phyloP scores from a whole-genome alignment of 2,888 invertebrate genomes.

The Cephalotes varians region DNA sequence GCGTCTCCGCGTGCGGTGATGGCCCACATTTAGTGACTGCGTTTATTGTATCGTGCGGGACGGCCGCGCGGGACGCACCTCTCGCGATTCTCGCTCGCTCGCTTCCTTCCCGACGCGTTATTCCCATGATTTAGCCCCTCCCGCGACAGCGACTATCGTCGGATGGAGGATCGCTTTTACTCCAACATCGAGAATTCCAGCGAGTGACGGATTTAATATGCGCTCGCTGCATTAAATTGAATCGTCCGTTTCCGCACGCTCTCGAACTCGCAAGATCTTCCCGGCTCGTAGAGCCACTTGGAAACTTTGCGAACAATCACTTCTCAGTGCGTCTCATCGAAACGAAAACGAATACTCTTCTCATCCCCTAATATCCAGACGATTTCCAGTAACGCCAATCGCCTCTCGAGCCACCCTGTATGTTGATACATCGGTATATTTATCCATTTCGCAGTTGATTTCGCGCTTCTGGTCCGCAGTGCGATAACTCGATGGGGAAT shows the following conservation, averaged over 20 bases:
- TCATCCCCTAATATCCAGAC: background rate
- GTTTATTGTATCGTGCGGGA: slow-evolving; percentile 43
- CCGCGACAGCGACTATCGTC: background rate
- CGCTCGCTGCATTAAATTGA: background rate
- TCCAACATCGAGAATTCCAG: background rate
- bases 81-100: slow-evolving; percentile 19
- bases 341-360: background rate
- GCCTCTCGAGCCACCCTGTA: slow-evolving; percentile 12
- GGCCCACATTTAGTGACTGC: slow-evolving; percentile 49
- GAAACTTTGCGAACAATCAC: background rate
- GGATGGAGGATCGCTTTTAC: background rate
- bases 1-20: slow-evolving; percentile 1
- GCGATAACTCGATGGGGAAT: slow-evolving; percentile 48
- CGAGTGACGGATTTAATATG: background rate
- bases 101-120: background rate
- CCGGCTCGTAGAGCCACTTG: background rate
- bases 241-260: background rate
- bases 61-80: slow-evolving; percentile 40
- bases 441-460: slow-evolving; percentile 15
- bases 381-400: background rate
- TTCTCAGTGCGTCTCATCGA: background rate
- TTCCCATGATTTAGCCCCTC: background rate
- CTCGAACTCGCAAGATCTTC: background rate
- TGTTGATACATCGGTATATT: background rate
- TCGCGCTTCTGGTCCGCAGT: slow-evolving; percentile 17